Evolutionary conservation across 2,888 invertebrate genomes (phyloP), one percentile per base, ranked within the genome.

Genomic region (Papilio protenor): DNA sequence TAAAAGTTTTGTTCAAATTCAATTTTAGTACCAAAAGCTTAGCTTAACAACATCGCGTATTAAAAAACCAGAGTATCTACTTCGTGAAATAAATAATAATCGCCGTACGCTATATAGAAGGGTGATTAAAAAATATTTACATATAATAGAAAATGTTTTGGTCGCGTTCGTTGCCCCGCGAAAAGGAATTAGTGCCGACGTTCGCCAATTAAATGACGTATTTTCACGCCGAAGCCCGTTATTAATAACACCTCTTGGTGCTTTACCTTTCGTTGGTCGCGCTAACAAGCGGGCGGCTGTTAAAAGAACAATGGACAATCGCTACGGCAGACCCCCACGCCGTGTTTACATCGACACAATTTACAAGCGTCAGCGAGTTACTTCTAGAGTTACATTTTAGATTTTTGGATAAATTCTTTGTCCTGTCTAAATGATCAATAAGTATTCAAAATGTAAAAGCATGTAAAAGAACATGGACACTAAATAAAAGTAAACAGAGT

Each of bases 261-360:
- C 81, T 81, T 69, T 84, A 85, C 84, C 84, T 83, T 81, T 83
- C 81, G 85, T 85, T 81, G 87, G 83, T 82, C 87, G 81, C 78
- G 82, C 90, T 94, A 94, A 94, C 94, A 93, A 92, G 93, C 92
- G 86, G 84, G 85, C 85, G 89, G 87, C 92, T 91, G 92, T 92
- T 93, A 93, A 92, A 93, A 92, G 94, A 93, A 94, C 94, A 94
- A 94, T 94, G 92, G 90, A 92, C 92, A 90, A 92, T 92, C 81
- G 86, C 83, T 83, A 80, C 84, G 85, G 87, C 83, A 86, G 82
- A 85, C 87, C 87, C 87, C 84, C 83, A 82, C 83, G 82, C 84
- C 84, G 82, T 83, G 85, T 84, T 75, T 76, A 80, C 73, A 74
- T 80, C 82, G 80, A 27, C 52, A 2, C 80, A 83, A 83, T 84